Conservation (phyloP, 2,888 invertebrate genomes). For the Cantharis flavilabris region DNA sequence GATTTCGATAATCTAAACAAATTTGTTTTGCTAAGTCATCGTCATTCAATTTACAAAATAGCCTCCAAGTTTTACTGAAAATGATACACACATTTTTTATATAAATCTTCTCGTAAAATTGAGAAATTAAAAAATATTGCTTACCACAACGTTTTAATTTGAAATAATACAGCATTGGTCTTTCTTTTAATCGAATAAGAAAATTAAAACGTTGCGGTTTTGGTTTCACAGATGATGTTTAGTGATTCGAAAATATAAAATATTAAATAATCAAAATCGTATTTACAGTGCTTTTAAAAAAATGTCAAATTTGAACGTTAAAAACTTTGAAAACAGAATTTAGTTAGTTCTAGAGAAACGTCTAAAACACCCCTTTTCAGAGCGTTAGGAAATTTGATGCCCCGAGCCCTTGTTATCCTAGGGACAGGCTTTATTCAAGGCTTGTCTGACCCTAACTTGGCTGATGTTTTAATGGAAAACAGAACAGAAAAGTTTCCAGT, state of each 20-base stretch:
- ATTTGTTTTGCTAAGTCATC: neutral
- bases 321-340: neutral
- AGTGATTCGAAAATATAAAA: slow-evolving; percentile 19
- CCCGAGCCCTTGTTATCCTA: neutral
- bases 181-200: slow-evolving; percentile 19
- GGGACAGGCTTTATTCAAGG: neutral
- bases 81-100: slow-evolving; percentile 12
- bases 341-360: neutral
- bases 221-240: slow-evolving; percentile 22
- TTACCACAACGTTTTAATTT: slow-evolving; percentile 20
- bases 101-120: slow-evolving; percentile 11
- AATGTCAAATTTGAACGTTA: neutral
- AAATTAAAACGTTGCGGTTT: slow-evolving; percentile 21
- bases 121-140: slow-evolving; percentile 24
- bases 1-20: slow-evolving; percentile 30
- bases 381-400: neutral
- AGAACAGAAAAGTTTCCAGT: neutral
- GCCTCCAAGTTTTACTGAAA: slow-evolving; percentile 10
- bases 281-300: neutral
- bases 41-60: slow-evolving; percentile 2
- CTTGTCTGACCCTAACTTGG: neutral
- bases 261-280: neutral
- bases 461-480: neutral
- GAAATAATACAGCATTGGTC: slow-evolving; percentile 26
- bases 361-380: neutral